A percentile compares a stretch with the other conserved stretches of the same genome.
Conservation (phyloP, 2,888 invertebrate species). For the Aphodius sticticus region DNA sequence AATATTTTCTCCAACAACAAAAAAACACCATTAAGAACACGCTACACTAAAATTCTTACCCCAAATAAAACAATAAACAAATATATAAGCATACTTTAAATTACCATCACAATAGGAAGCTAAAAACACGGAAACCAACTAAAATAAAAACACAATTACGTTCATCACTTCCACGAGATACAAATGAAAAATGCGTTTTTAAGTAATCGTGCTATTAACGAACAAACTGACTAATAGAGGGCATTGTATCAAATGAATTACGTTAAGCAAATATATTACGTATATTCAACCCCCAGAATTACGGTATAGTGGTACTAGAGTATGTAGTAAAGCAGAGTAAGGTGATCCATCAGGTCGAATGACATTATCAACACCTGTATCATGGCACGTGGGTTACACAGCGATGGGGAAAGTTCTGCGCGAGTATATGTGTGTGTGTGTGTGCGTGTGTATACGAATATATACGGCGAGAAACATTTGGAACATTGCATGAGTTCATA, state of each 20-base stretch:
- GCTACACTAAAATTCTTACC: neutral
- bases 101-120: neutral
- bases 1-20: neutral
- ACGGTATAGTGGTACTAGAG: slow-evolving; percentile 7
- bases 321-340: slow-evolving; percentile 35
- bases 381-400: slow-evolving; percentile 44
- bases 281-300: neutral
- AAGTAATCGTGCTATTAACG: neutral
- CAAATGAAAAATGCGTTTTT: neutral
- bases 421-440: neutral
- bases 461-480: slow-evolving; percentile 33
- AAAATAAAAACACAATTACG: neutral
- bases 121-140: neutral
- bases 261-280: neutral
- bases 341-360: slow-evolving; percentile 49
- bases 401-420: slow-evolving; percentile 18
- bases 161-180: neutral
- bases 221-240: slow-evolving; percentile 4
- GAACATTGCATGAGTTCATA: slow-evolving; percentile 34
- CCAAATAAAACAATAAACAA: neutral
- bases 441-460: neutral
- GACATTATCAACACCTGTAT: slow-evolving; percentile 53
- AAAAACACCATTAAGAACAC: neutral
- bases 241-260: neutral
- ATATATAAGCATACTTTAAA: neutral